Base-by-base conservation (phyloP, 2,888 invertebrate genomes). In the Campoplex nolae region DNA sequence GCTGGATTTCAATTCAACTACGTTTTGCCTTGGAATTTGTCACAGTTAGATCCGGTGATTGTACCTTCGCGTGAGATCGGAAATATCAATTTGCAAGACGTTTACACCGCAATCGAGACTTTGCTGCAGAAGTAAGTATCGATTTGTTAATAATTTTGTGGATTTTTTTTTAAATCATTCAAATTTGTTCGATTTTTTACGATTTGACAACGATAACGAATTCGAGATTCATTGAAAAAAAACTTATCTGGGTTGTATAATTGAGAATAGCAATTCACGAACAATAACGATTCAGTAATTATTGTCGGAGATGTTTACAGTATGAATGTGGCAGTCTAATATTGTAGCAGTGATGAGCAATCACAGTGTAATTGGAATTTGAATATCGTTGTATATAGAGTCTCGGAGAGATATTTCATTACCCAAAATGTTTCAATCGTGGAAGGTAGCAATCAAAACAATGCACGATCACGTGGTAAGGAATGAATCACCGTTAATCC, bases 1-100 rank as follows among this genome's bases (percentile, higher is more conserved):
- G 85, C 89, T 45, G 94, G 91, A 75, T 94, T 92, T 90, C 94
- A 94, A 91, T 92, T 94, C 90, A 94, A 94, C 90, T 94, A 92
- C 89, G 89, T 74, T 51, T 89, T 94, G 86, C 94, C 94, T 45
- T 92, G 90, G 90, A 94, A 94, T 90, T 80, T 91, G 89, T 92
- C 92, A 87, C 92, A 94, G 86, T 89, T 94, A 28, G 91, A 92
- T 87, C 90, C 93, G 48, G 90, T 89, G 71, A 84, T 92, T 76
- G 86, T 93, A 83, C 90, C 91, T 16, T 91, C 92, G 48, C 92
- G 94, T 54, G 89, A 89, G 58, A 89, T 85, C 42, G 90, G 91
- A 56, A 90, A 91, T 88, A 89, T 93, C 86, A 88, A 90, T 88
- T 88, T 94, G 84, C 91, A 89, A 86, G 92, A 93, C 89, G 84